A percentile compares a stretch with the other conserved stretches of the same genome.
Evolutionary conservation across 2,113 vertebrate species (phyloP).

Genomic region (Pseudonaja textilis): DNA sequence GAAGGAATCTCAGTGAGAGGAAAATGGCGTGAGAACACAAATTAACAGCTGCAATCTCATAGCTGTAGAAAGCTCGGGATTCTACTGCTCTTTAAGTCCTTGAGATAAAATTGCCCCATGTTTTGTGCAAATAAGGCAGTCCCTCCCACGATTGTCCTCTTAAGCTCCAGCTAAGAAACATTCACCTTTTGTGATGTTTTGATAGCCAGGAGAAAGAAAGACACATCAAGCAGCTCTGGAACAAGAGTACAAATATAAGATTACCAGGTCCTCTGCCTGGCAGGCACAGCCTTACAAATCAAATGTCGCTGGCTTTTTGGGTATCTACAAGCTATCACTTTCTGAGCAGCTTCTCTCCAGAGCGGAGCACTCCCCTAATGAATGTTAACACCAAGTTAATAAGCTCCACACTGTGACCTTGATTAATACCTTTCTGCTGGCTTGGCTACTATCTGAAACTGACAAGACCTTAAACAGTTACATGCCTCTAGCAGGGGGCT

Average conservation of each 20-base stretch:
- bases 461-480: not conserved
- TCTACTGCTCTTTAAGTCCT: not conserved
- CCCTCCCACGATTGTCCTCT: not conserved
- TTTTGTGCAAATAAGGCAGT: not conserved
- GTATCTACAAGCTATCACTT: not conserved
- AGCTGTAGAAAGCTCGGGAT: conserved; percentile 12
- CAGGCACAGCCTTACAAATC: not conserved
- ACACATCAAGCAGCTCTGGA: not conserved
- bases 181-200: not conserved
- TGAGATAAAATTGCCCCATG: conserved; percentile 9
- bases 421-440: not conserved
- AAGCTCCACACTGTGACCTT: not conserved
- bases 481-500: not conserved
- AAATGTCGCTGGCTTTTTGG: not conserved
- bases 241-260: not conserved
- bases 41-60: conserved; percentile 20
- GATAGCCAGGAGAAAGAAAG: not conserved
- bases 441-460: not conserved
- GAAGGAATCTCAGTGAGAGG: not conserved
- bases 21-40: not conserved
- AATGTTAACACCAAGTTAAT: not conserved
- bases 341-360: not conserved
- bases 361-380: not conserved
- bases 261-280: not conserved
- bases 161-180: not conserved